Conservation (phyloP, 1,140 invertebrate genomes). For the Drosophila ambigua region DNA sequence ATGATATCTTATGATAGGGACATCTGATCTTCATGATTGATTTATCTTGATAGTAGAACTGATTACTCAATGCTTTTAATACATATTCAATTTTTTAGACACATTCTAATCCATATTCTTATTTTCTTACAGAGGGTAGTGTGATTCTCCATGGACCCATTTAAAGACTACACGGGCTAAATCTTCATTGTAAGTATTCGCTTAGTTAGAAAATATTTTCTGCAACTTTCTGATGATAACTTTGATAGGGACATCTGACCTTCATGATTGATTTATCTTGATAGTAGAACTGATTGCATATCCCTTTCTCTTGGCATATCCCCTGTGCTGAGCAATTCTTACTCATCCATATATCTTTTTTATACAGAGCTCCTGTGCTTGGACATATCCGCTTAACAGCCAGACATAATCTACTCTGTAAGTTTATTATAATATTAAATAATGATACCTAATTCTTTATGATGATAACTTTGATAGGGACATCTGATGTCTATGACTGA, state of each 20-base stretch:
- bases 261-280: constrained; percentile 45
- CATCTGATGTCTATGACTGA: constrained; percentile 49
- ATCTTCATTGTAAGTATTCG: too few species aligned
- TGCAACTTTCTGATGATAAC: constrained; percentile 19
- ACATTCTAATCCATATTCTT: not conserved
- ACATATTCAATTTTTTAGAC: too few species aligned
- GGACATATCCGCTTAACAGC: not conserved
- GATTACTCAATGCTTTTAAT: constrained; percentile 1
- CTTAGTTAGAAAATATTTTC: too few species aligned
- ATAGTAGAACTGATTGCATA: constrained; percentile 39
- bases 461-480: constrained; percentile 50
- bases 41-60: constrained; percentile 54
- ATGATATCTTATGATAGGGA: constrained; percentile 52
- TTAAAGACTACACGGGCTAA: too few species aligned
- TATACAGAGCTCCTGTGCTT: not conserved
- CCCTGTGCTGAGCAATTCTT: not conserved
- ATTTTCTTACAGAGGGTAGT: not conserved
- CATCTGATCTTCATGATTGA: constrained; percentile 53
- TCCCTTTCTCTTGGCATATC: too few species aligned
- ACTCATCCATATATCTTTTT: not conserved
- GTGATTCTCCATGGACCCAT: not conserved
- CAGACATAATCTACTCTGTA: too few species aligned
- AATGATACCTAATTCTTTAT: constrained; percentile 2
- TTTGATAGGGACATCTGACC: constrained; percentile 55
- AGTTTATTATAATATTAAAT: too few species aligned